Percentiles rank a stretch among this genome's conserved stretches.
phyloP scores from a whole-genome alignment of 2,888 invertebrate genomes.

The Cerceris ruficornis region DNA sequence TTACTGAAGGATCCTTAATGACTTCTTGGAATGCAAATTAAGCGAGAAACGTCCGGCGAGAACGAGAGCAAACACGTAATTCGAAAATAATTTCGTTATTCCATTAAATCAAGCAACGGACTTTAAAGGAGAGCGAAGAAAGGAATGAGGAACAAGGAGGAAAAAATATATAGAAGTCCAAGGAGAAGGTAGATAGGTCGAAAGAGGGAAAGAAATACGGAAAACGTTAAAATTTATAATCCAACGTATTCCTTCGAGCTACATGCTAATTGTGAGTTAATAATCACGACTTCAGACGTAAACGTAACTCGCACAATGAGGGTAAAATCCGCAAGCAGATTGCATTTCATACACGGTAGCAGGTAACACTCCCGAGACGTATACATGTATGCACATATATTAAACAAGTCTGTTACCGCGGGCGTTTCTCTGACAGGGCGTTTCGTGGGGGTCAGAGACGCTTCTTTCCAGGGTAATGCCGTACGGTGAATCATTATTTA shows the following conservation, averaged over 20 bases:
- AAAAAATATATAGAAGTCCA: neutral
- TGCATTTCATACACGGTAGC: constrained; percentile 14
- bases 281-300: constrained; percentile 5
- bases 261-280: neutral
- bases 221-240: neutral
- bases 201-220: too few species aligned
- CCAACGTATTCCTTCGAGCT: neutral
- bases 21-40: constrained; percentile 54
- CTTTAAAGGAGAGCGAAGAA: neutral
- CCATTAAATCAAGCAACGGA: neutral
- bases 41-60: neutral
- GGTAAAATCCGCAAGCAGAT: constrained; percentile 22
- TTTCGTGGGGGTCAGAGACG: constrained; percentile 29
- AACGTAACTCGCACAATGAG: constrained; percentile 8
- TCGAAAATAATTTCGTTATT: neutral
- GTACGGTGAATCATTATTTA: constrained; percentile 73
- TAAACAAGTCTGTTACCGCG: constrained; percentile 54
- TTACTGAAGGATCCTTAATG: constrained; percentile 53
- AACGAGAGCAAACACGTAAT: neutral
- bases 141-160: neutral
- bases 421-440: constrained; percentile 44
- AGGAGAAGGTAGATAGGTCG: too few species aligned
- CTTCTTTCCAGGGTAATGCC: constrained; percentile 58
- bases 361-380: constrained; percentile 17
- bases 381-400: constrained; percentile 44